Conservation (phyloP, 2,888 invertebrate genomes). For the Melanargia galathea region DNA sequence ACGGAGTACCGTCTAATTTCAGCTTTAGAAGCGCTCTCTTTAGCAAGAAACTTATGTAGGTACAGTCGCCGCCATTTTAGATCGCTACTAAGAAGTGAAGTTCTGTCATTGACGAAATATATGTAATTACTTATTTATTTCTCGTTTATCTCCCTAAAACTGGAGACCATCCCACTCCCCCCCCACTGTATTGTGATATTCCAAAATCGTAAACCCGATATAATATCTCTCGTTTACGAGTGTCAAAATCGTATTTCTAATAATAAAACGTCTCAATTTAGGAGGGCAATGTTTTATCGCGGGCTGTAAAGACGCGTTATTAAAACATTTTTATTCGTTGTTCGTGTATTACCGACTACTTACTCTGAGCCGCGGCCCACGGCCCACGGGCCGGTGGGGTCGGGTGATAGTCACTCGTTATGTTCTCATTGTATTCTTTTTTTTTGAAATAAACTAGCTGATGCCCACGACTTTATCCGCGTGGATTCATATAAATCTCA, state of each 20-base stretch:
- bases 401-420: conserved; percentile 38
- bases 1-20: too few relatives aligned
- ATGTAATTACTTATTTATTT: background rate
- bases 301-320: conserved; percentile 66
- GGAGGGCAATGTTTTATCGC: conserved; percentile 75
- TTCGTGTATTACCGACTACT: conserved; percentile 66
- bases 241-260: conserved; percentile 79
- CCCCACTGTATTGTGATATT: conserved; percentile 63
- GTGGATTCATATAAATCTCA: too few relatives aligned
- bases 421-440: background rate
- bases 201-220: conserved; percentile 69
- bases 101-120: too few relatives aligned
- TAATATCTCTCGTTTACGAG: conserved; percentile 75
- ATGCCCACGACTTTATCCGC: too few relatives aligned
- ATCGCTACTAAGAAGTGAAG: too few relatives aligned
- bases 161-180: conserved; percentile 25
- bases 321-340: conserved; percentile 62
- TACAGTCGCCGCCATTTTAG: too few relatives aligned
- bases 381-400: conserved; percentile 49
- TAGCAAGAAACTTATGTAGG: too few relatives aligned
- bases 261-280: conserved; percentile 80
- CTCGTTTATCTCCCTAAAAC: background rate
- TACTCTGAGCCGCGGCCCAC: too few relatives aligned
- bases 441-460: too few relatives aligned
- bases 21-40: too few relatives aligned